phyloP scores from a whole-genome alignment of 2,888 invertebrate genomes.

The Scaptomyza flava region DNA sequence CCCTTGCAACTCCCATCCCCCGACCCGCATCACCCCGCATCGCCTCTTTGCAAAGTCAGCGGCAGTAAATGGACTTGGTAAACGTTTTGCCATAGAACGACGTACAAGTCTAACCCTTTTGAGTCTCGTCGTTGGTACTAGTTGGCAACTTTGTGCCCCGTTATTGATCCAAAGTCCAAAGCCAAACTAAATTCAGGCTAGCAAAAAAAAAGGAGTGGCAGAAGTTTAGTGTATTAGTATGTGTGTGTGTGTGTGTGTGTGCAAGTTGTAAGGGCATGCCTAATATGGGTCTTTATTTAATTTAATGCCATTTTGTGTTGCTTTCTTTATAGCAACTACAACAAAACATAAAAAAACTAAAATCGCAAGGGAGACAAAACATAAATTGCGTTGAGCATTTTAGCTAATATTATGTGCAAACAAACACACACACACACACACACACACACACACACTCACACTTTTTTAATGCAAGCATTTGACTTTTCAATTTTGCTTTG shows the following conservation, averaged over 20 bases:
- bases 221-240: background rate
- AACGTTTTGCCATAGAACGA: constrained; percentile 58
- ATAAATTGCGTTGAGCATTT: constrained; percentile 30
- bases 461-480: background rate
- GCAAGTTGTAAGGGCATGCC: constrained; percentile 65
- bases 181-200: constrained; percentile 30
- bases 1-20: background rate
- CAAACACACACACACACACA: background rate
- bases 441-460: background rate
- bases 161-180: constrained; percentile 65
- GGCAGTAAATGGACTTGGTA: constrained; percentile 59
- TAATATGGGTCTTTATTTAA: constrained; percentile 78
- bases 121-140: constrained; percentile 36
- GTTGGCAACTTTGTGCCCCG: constrained; percentile 71
- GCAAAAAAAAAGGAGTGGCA: background rate
- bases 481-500: background rate
- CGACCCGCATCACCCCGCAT: too few species aligned
- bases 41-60: constrained; percentile 6
- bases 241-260: constrained; percentile 25
- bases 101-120: constrained; percentile 46
- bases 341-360: background rate
- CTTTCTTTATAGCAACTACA: constrained; percentile 52
- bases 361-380: constrained; percentile 7
- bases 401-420: constrained; percentile 4
- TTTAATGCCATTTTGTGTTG: constrained; percentile 77